Percentiles rank a stretch among this genome's conserved stretches.
phyloP scores from a whole-genome alignment of 53 echinoderm and acorn worm species.

The Actinopyga echinites region DNA sequence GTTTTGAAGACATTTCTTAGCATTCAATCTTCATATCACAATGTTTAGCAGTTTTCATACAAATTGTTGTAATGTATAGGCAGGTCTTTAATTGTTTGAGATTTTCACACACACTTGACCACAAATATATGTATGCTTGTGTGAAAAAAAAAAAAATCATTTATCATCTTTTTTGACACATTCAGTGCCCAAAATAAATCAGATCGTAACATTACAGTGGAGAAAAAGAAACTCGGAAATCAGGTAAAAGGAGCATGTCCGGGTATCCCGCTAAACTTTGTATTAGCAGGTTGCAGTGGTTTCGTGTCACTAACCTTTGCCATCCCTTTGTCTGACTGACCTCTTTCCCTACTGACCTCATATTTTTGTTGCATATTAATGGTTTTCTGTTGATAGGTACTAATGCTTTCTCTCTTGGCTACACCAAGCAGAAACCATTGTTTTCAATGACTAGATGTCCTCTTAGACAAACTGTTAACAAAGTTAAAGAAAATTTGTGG shows the following conservation, averaged over 20 bases:
- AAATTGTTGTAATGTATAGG: no score
- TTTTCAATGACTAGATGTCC: no score
- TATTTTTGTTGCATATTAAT: background rate
- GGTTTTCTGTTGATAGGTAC: no score
- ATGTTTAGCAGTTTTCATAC: no score
- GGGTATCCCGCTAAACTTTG: background rate
- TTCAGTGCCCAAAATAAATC: conserved; percentile 91
- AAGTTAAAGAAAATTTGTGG: no score
- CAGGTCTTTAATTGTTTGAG: background rate
- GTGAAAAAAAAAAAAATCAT: background rate
- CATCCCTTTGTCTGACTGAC: no score
- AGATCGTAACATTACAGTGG: conserved; percentile 69
- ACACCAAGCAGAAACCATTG: no score
- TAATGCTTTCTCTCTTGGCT: no score
- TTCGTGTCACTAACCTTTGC: no score
- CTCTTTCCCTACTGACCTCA: background rate
- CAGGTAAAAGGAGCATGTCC: conserved; percentile 68
- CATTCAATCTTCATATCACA: no score
- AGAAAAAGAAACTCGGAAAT: conserved; percentile 97
- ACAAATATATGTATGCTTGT: background rate
- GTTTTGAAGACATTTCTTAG: no score
- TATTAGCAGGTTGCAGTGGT: background rate
- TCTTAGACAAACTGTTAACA: no score
- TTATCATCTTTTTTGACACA: background rate
- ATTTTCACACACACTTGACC: background rate